These are phyloP conservation scores for Neomorphus geoffroyi DNA, from an alignment of 2,797 vertebrate species.

Conservation along the genomic window DNA sequence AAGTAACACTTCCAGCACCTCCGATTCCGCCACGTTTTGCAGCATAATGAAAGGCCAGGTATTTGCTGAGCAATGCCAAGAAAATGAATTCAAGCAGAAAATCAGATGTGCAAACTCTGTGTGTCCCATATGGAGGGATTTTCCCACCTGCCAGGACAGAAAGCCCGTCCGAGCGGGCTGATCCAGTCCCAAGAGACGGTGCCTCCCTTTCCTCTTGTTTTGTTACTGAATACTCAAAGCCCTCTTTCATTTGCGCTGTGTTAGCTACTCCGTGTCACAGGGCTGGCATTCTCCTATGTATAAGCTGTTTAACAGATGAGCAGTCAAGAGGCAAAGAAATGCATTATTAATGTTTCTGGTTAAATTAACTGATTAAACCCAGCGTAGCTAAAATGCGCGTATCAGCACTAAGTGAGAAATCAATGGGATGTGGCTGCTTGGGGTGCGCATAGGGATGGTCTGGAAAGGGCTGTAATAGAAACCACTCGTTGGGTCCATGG, in stretches of 20 bases:
- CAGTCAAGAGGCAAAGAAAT: conserved; percentile 80
- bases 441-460: conserved; percentile 38
- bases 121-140: not conserved
- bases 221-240: conserved; percentile 64
- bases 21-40: not conserved
- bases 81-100: not conserved
- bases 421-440: conserved; percentile 70
- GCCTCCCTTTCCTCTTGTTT: conserved; percentile 20
- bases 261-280: conserved; percentile 67
- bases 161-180: not conserved
- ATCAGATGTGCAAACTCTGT: accelerated
- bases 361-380: conserved; percentile 82
- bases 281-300: conserved; percentile 71
- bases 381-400: conserved; percentile 73
- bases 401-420: conserved; percentile 76
- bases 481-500: accelerated
- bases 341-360: conserved; percentile 81
- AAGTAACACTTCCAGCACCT: not conserved
- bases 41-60: not conserved
- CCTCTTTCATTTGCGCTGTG: conserved; percentile 66
- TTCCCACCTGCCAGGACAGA: not conserved
- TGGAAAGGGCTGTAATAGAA: not conserved
- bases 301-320: conserved; percentile 79
- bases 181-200: not conserved
- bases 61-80: not conserved